Evolutionary conservation across 2,797 vertebrate species (phyloP).

Genomic region (Sardinella longiceps): DNA sequence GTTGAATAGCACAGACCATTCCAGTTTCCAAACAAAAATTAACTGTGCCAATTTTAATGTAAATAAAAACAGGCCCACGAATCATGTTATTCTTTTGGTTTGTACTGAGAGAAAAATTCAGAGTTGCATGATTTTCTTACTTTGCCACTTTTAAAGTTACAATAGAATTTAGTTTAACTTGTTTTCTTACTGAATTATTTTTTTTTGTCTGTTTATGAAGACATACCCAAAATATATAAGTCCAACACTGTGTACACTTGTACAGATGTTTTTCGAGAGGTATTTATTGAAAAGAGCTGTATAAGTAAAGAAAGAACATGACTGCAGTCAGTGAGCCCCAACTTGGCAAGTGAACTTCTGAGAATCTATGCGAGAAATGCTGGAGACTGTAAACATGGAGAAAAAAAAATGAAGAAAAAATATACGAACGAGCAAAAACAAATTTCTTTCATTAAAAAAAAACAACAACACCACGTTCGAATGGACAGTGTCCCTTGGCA

Average conservation of each 20-base stretch:
- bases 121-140: conserved; percentile 83
- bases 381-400: neutral
- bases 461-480: conserved; percentile 51
- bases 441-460: conserved; percentile 5
- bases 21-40: conserved; percentile 71
- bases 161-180: conserved; percentile 49
- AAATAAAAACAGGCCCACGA: conserved; percentile 57
- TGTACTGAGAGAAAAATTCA: conserved; percentile 70
- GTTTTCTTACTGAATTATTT: conserved; percentile 72
- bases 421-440: conserved; percentile 15
- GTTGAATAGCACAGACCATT: conserved; percentile 70
- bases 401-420: conserved; percentile 25
- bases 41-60: conserved; percentile 61
- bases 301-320: conserved; percentile 51
- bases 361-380: conserved; percentile 38
- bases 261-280: conserved; percentile 78
- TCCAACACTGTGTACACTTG: conserved; percentile 81
- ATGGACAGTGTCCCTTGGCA: conserved; percentile 73
- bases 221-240: conserved; percentile 80
- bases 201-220: conserved; percentile 71
- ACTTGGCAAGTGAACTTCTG: conserved; percentile 56
- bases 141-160: conserved; percentile 75
- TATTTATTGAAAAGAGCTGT: conserved; percentile 79
- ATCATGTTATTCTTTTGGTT: conserved; percentile 59
- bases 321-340: conserved; percentile 46